Base-by-base conservation (phyloP, 2,888 invertebrate genomes). In the Apoda limacodes region DNA sequence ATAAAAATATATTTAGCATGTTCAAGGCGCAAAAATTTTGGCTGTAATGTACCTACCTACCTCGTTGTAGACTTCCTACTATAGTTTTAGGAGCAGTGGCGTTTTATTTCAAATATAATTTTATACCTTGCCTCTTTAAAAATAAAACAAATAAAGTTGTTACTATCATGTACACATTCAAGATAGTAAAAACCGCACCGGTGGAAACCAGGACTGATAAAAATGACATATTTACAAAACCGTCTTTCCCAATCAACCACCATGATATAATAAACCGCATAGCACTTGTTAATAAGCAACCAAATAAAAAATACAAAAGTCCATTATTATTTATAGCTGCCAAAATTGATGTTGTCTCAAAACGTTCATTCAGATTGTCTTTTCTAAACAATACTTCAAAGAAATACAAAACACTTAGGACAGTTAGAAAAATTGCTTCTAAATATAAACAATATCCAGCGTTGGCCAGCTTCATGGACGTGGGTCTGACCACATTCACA, bases 231-330 rank as follows among this genome's bases (percentile, higher is more conserved):
- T 97, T 97, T 4, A 95, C 81, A 3, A 85, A 53, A 6, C 97
- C 97, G 1, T n/a, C n/a, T n/a, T n/a, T n/a, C n/a, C n/a, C n/a
- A n/a, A n/a, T n/a, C n/a, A n/a, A n/a, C n/a, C n/a, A n/a, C n/a
- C n/a, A n/a, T n/a, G n/a, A n/a, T n/a, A n/a, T n/a, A n/a, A n/a
- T n/a, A n/a, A n/a, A n/a, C n/a, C n/a, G n/a, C n/a, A n/a, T n/a
- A n/a, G n/a, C n/a, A n/a, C n/a, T n/a, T n/a, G 97, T 98, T 9
- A 91, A 56, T 17, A 96, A 43, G 78, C 98, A 98, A 2, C 89
- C 87, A 9, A 89, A 42, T 30, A 98, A 69, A 61, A 98, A 98
- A 62, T 89, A 92, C 9, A 85, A 57, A 15, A 97, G 69, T 2
- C 92, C 93, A 71, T 93, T 94, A 40, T 83, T 86, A 67, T 92